These are phyloP conservation scores for Albula glossodonta DNA, from an alignment of 2,113 vertebrate species.

Conservation along the genomic window DNA sequence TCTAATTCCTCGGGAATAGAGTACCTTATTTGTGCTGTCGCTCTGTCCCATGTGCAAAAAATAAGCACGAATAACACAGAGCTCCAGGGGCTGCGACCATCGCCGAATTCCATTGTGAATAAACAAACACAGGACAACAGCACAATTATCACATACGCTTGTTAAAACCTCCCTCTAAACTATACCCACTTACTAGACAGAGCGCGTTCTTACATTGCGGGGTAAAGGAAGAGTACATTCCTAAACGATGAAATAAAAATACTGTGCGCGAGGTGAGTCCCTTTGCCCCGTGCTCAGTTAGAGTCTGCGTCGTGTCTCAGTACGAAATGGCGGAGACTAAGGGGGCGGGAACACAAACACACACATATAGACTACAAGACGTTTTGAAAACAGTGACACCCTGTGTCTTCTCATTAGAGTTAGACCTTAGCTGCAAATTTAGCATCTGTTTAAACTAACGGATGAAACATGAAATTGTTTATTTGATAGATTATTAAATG, in stretches of 20 bases:
- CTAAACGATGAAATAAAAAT: too few species aligned
- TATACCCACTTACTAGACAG: neutral
- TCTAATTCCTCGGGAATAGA: neutral
- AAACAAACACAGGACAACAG: neutral
- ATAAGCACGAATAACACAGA: neutral
- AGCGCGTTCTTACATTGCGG: neutral
- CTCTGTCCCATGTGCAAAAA: neutral
- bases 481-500: too few species aligned
- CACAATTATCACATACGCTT: neutral
- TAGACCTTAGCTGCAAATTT: neutral
- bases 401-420: neutral
- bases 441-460: too few species aligned
- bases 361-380: neutral
- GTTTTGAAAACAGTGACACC: neutral
- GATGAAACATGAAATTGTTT: too few species aligned
- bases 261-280: neutral
- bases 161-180: neutral
- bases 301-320: neutral
- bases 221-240: too few species aligned
- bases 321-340: neutral
- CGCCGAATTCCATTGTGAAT: neutral
- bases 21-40: neutral
- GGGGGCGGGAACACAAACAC: neutral
- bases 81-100: neutral
- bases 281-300: neutral